Percentiles rank a stretch among this genome's conserved stretches.
Conservation (phyloP, 1,140 invertebrate species). For the Melitaea cinxia region DNA sequence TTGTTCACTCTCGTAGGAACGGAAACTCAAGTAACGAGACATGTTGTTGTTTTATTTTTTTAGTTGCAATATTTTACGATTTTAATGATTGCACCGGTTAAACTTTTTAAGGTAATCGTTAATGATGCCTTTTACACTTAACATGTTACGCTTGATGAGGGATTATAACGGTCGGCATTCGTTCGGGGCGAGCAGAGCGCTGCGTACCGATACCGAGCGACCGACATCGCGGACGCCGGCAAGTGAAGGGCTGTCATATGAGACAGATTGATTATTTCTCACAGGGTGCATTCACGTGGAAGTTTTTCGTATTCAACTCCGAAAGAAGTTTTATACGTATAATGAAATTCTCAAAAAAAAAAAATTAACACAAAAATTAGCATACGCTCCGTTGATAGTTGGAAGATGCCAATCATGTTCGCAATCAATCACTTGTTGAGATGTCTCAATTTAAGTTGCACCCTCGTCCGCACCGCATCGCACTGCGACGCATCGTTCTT, state of each 20-base stretch:
- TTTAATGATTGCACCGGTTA: slow-evolving; percentile 77
- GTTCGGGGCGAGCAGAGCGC: slow-evolving; percentile 49
- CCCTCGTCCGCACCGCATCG: slow-evolving; percentile 46
- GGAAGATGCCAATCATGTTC: slow-evolving; percentile 65
- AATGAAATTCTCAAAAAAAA: slow-evolving; percentile 35
- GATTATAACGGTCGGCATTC: slow-evolving; percentile 72
- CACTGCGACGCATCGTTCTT: slow-evolving; percentile 36
- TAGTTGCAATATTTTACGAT: slow-evolving; percentile 74
- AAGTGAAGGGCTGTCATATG: slow-evolving; percentile 76
- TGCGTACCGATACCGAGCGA: slow-evolving; percentile 53
- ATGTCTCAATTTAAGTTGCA: slow-evolving; percentile 72
- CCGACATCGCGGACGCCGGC: slow-evolving; percentile 42
- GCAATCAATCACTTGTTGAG: slow-evolving; percentile 74
- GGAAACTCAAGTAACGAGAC: slow-evolving; percentile 75
- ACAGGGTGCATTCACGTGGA: slow-evolving; percentile 62
- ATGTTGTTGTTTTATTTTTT: slow-evolving; percentile 66
- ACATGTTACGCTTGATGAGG: slow-evolving; percentile 72
- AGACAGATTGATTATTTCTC: slow-evolving; percentile 68
- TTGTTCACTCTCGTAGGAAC: slow-evolving; percentile 77
- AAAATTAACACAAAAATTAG: slow-evolving; percentile 55
- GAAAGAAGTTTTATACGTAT: slow-evolving; percentile 49
- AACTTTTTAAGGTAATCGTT: slow-evolving; percentile 77
- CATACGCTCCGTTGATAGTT: slow-evolving; percentile 58
- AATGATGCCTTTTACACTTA: slow-evolving; percentile 77
- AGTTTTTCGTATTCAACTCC: slow-evolving; percentile 53